Base-by-base conservation (phyloP, 2,113 vertebrate genomes). In the Bubalus kerabau region DNA sequence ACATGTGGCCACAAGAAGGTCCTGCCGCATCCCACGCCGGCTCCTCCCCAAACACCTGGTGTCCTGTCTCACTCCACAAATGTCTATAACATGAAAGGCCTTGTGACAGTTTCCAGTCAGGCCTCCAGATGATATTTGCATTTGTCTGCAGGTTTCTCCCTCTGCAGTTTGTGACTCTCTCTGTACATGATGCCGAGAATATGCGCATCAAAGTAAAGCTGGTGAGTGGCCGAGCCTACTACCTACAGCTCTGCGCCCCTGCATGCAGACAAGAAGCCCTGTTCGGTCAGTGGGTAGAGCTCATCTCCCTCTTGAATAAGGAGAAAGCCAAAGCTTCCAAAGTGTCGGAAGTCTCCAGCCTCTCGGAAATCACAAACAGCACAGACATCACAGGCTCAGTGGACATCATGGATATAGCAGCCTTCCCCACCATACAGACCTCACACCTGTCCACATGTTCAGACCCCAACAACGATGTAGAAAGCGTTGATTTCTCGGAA, bases 81-180 rank as follows among this genome's bases (percentile, higher is more conserved):
- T 14, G 46, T 16, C 64, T 87, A 2, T 2, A n/a, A 46, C 46
- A 90, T 43, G 13, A 71, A 89, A 83, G 13, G 12, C 14, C 23
- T 62, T 16, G 28, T 7, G 54, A 6, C 21, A 23, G 43, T 48
- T 36, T 92, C 60, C 32, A 7, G 0, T 30, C 16, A 46, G 76
- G 36, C 74, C 96, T 91, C n/a, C 36, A 67, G 86, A 23, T 52
- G 36, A 60, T 36, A 5, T 94, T 71, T 96, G 83, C 23, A 32
- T 98, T 87, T 97, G 74, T 95, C 98, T 43, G 13, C 76, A 99
- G 98, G 97, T 97, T 98, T 76, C 94, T 99, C 3, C 98, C 98
- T 83, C 97, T 98, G 91, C 97, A 98, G 91, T 98, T 98, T 96
- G 98, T 99, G 89, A 97, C 98, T 30, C 93, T 99, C 46, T 98